These are phyloP conservation scores for Euura saliciscinereae DNA, from an alignment of 1,140 invertebrate species.

Conservation along the genomic window DNA sequence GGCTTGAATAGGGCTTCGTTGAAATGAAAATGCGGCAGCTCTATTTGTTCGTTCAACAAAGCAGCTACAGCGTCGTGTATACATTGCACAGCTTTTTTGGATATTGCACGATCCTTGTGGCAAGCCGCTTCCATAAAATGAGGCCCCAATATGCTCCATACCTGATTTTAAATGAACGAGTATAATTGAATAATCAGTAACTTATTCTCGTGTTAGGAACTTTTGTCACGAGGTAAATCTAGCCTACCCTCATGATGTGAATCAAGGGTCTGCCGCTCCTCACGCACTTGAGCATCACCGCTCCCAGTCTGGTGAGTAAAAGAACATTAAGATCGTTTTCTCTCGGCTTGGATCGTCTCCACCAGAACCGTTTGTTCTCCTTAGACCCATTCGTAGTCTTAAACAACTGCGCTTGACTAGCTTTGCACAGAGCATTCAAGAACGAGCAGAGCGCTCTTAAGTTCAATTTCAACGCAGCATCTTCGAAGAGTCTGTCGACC, in stretches of 20 bases:
- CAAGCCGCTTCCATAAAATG: conserved; percentile 94
- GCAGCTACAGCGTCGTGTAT: conserved; percentile 91
- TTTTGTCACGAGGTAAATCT: neutral
- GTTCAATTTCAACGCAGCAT: conserved; percentile 87
- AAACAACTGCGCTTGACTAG: conserved; percentile 80
- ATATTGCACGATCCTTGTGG: conserved; percentile 86
- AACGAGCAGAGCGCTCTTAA: conserved; percentile 83
- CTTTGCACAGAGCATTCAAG: conserved; percentile 78
- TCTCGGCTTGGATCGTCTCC: conserved; percentile 59
- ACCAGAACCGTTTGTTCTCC: conserved; percentile 59
- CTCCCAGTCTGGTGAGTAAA: conserved; percentile 82
- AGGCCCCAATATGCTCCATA: conserved; percentile 88
- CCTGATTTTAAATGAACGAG: conserved; percentile 32
- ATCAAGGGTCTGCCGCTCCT: conserved; percentile 85
- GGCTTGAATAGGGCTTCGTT: conserved; percentile 94
- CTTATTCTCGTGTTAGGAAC: neutral
- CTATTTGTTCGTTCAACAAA: conserved; percentile 85
- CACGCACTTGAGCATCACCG: conserved; percentile 86
- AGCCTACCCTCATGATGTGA: conserved; percentile 78
- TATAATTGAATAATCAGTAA: neutral
- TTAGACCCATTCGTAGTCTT: conserved; percentile 54
- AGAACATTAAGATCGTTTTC: conserved; percentile 63
- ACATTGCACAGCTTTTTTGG: conserved; percentile 91
- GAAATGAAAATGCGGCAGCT: conserved; percentile 92
- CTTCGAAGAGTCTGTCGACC: conserved; percentile 84